Percentiles rank a stretch among this genome's conserved stretches.
Conservation (phyloP, 2,113 vertebrate genomes). For the Dicentrarchus labrax region DNA sequence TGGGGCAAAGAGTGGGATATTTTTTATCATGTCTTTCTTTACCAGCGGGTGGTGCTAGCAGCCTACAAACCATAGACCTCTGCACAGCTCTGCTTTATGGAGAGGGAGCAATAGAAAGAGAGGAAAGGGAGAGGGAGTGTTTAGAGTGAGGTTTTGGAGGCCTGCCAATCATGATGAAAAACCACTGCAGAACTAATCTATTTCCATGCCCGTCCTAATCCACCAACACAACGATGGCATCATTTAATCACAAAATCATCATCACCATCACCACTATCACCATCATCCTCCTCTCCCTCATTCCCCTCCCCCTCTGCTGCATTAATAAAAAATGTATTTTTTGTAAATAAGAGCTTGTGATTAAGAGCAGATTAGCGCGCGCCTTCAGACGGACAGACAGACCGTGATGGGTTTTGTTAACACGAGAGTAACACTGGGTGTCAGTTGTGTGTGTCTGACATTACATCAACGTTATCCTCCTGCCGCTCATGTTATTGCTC, state of each 20-base stretch:
- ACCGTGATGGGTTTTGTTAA: constrained; percentile 83
- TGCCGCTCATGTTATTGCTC: constrained; percentile 82
- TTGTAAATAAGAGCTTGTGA: constrained; percentile 83
- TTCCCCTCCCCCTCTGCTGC: constrained; percentile 51
- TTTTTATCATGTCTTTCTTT: background rate
- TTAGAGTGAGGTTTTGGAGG: constrained; percentile 75
- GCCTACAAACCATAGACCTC: constrained; percentile 48
- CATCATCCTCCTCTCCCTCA: constrained; percentile 56
- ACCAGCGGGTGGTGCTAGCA: constrained; percentile 80
- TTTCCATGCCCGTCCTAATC: constrained; percentile 86
- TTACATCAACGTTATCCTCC: constrained; percentile 83
- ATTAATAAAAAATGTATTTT: constrained; percentile 76
- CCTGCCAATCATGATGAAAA: constrained; percentile 84
- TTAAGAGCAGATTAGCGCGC: constrained; percentile 83
- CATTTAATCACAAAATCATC: constrained; percentile 86
- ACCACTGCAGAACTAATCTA: constrained; percentile 85
- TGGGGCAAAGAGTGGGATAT: too few species aligned
- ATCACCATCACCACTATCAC: constrained; percentile 69
- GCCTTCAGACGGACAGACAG: constrained; percentile 76
- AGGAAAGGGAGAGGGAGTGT: constrained; percentile 17
- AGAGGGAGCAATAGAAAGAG: background rate
- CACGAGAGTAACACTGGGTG: constrained; percentile 79
- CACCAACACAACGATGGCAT: constrained; percentile 83
- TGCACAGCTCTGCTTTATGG: background rate
- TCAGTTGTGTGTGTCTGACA: constrained; percentile 82